phyloP scores from a whole-genome alignment of 2,797 vertebrate genomes.

The Columba guinea region DNA sequence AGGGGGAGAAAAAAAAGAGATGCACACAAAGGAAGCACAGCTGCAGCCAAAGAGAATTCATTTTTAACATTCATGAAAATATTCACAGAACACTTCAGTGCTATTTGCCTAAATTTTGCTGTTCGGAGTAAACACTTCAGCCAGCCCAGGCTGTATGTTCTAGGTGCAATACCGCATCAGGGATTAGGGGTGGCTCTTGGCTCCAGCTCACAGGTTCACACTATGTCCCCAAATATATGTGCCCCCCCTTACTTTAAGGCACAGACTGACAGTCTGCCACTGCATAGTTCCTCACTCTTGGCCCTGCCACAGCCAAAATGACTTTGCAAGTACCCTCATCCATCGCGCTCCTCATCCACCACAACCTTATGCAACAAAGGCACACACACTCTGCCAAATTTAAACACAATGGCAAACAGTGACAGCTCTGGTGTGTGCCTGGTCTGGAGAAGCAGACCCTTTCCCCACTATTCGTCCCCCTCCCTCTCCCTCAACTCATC shows the following conservation, averaged over 20 bases:
- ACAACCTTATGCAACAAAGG: neutral
- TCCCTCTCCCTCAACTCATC: neutral
- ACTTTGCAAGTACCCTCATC: neutral
- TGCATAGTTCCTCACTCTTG: neutral
- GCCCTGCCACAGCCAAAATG: neutral
- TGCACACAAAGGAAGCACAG: constrained; percentile 70
- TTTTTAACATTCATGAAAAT: constrained; percentile 73
- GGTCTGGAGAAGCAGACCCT: neutral
- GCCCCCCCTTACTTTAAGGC: neutral
- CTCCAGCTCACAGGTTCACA: neutral
- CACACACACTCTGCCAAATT: neutral
- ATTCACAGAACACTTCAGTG: constrained; percentile 60
- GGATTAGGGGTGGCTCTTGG: neutral
- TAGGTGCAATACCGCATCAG: accelerated
- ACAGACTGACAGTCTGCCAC: neutral
- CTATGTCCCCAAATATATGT: neutral
- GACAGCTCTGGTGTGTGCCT: neutral
- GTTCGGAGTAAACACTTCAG: constrained; percentile 64
- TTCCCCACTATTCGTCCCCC: neutral
- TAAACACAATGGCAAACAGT: neutral
- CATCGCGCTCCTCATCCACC: neutral
- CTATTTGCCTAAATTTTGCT: constrained; percentile 51
- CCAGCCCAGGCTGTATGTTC: constrained; percentile 2
- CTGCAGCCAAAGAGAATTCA: constrained; percentile 71
- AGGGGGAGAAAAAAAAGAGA: constrained; percentile 28